Evolutionary conservation across 2,113 vertebrate species (phyloP).

Genomic region (Benitochromis conjunctus): DNA sequence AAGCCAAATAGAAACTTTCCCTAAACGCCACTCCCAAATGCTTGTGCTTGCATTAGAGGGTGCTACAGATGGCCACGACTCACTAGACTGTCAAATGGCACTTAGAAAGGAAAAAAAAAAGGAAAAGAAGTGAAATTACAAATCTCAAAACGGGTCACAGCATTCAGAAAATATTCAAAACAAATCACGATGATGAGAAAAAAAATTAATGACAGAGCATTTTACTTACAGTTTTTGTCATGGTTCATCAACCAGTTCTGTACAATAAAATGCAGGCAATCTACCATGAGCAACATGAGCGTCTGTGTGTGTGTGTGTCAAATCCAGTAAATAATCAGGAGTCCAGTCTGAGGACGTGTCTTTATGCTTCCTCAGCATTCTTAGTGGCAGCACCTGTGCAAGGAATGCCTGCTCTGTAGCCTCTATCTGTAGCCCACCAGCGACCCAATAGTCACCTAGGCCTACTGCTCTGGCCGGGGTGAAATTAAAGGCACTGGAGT

Average conservation of each 20-base stretch:
- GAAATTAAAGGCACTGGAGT: conserved; percentile 78
- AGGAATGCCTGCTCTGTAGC: conserved; percentile 33
- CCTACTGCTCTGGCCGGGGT: conserved; percentile 48
- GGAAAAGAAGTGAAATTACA: conserved; percentile 13
- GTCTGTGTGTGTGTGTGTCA: background rate
- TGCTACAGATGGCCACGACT: conserved; percentile 79
- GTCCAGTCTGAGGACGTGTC: conserved; percentile 35
- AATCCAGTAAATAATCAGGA: conserved; percentile 37
- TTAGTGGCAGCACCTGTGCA: conserved; percentile 45
- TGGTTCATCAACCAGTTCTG: conserved; percentile 45
- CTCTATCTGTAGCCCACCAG: conserved; percentile 46
- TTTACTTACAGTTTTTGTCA: conserved; percentile 34
- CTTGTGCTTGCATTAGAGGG: conserved; percentile 79
- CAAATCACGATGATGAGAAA: conserved; percentile 51
- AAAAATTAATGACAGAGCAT: conserved; percentile 26
- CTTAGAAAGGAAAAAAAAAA: conserved; percentile 54
- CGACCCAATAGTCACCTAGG: conserved; percentile 50
- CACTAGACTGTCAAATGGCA: conserved; percentile 79
- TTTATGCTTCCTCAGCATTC: conserved; percentile 14
- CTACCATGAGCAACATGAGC: conserved; percentile 27
- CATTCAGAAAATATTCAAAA: conserved; percentile 59
- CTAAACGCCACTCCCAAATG: conserved; percentile 69
- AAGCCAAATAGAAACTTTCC: conserved; percentile 40
- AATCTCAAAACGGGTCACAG: conserved; percentile 64
- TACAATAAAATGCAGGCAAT: conserved; percentile 55